Evolutionary conservation across 2,113 vertebrate genomes (phyloP).

Genomic region (Columba livia): DNA sequence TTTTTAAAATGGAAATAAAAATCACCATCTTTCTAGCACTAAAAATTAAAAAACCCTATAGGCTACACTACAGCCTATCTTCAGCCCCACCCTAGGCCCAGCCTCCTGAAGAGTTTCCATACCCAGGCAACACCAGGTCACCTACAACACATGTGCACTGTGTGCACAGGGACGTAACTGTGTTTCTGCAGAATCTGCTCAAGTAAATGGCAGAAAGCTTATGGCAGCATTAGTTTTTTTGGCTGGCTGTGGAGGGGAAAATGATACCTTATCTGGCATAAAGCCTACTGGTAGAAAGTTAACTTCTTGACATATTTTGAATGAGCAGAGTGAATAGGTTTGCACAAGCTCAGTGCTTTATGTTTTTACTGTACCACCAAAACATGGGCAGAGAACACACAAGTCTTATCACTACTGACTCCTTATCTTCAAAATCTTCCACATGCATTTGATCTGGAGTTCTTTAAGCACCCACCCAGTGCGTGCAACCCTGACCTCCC

Average conservation of each 20-base stretch:
- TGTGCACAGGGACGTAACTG: accelerated
- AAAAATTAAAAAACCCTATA: neutral
- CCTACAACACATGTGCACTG: accelerated
- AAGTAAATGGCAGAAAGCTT: neutral
- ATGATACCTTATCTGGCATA: slow-evolving; percentile 4
- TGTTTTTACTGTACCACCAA: slow-evolving; percentile 16
- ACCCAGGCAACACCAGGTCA: accelerated
- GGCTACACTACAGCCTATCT: neutral
- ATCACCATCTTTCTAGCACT: neutral
- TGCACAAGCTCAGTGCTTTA: slow-evolving; percentile 5
- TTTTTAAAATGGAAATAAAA: neutral
- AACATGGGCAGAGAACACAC: slow-evolving; percentile 14
- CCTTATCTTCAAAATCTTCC: slow-evolving; percentile 52
- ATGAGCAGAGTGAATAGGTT: neutral
- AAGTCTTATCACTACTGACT: neutral
- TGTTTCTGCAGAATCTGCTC: neutral
- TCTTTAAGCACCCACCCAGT: slow-evolving; percentile 10
- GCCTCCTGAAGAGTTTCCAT: neutral
- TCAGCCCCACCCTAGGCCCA: neutral
- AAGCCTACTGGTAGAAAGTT: neutral
- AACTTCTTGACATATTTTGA: slow-evolving; percentile 1
- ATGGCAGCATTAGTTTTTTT: neutral
- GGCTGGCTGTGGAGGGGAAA: neutral
- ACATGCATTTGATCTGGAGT: neutral
- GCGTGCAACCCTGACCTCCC: slow-evolving; percentile 20